Evolutionary conservation across 2,113 vertebrate species (phyloP).

Genomic region (Panthera uncia): DNA sequence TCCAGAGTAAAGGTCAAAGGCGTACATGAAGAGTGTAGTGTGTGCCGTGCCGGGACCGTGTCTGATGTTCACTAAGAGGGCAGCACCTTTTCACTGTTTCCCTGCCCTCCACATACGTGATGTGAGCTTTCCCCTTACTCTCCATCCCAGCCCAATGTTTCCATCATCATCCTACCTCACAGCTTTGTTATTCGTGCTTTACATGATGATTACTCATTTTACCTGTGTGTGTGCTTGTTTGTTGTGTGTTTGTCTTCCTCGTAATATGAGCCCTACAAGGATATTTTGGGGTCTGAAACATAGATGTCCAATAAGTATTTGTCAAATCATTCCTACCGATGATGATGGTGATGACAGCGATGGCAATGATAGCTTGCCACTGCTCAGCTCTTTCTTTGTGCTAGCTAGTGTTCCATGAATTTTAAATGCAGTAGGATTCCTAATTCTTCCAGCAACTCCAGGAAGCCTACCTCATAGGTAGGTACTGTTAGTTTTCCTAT

Average conservation of each 20-base stretch:
- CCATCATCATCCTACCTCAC: too few species aligned
- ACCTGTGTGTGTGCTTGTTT: background rate
- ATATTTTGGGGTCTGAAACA: background rate
- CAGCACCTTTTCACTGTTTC: rapidly evolving
- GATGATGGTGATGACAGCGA: background rate
- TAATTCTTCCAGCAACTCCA: background rate
- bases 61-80: too few species aligned
- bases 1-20: background rate
- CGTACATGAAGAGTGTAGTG: background rate
- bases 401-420: background rate
- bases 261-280: background rate
- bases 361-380: background rate
- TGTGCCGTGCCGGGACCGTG: rapidly evolving
- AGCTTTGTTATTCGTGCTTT: background rate
- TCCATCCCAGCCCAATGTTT: rapidly evolving
- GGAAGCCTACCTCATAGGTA: background rate
- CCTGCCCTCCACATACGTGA: rapidly evolving
- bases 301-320: background rate
- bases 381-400: background rate
- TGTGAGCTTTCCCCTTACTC: background rate
- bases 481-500: too few species aligned
- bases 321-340: too few species aligned
- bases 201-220: background rate
- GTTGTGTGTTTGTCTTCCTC: background rate
- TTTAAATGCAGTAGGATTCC: background rate